Evolutionary conservation across 2,797 vertebrate species (phyloP).

Genomic region (Sebastes baramenuke): DNA sequence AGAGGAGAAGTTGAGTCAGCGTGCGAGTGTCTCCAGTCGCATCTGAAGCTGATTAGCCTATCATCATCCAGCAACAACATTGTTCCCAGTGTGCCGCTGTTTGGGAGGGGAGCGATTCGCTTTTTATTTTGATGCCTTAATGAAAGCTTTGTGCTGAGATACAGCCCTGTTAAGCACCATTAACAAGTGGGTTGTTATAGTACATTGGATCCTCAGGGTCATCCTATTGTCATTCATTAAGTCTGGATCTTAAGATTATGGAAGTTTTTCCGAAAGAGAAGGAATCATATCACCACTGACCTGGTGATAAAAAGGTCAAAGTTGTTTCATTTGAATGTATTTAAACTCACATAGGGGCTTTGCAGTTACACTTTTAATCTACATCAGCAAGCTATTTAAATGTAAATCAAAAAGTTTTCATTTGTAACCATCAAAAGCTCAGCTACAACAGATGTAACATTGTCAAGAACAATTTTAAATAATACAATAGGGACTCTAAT

Average conservation of each 20-base stretch:
- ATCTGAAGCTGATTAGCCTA: constrained; percentile 65
- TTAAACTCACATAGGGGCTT: not conserved
- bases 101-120: constrained; percentile 49
- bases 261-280: not conserved
- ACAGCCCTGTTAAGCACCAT: constrained; percentile 50
- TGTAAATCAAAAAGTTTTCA: not conserved
- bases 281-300: not conserved
- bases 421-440: not conserved
- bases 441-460: not conserved
- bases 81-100: constrained; percentile 35
- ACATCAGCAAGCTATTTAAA: too few species aligned
- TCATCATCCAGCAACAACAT: constrained; percentile 67
- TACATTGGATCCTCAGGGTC: not conserved
- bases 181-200: constrained; percentile 22
- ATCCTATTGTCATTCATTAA: not conserved
- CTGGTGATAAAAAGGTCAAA: not conserved
- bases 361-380: not conserved
- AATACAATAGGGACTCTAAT: not conserved
- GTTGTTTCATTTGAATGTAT: not conserved
- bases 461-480: not conserved
- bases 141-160: constrained; percentile 67
- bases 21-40: constrained; percentile 37
- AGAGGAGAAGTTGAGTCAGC: constrained; percentile 17
- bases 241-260: not conserved
- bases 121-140: constrained; percentile 59